Percentiles rank a stretch among this genome's conserved stretches.
phyloP scores from a whole-genome alignment of 2,888 invertebrate species.

The Eurytoma adleriae region DNA sequence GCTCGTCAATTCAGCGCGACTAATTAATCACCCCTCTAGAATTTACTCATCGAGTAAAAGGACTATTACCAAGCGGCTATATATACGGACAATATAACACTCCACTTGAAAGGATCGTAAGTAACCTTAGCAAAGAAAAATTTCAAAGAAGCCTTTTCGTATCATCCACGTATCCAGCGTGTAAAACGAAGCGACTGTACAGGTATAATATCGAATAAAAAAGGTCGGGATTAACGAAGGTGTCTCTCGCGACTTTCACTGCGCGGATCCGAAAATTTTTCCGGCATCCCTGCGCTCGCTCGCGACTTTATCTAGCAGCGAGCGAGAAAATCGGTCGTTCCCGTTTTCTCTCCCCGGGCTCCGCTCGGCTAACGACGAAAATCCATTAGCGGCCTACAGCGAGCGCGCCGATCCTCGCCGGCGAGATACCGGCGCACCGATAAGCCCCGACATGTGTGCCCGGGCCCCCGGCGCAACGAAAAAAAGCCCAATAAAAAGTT shows the following conservation, averaged over 20 bases:
- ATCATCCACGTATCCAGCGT: no score
- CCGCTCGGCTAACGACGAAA: conserved; percentile 46
- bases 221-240: no score
- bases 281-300: background rate
- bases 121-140: no score
- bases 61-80: no score
- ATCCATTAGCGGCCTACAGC: conserved; percentile 49
- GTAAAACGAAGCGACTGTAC: no score
- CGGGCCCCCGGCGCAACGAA: background rate
- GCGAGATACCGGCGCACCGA: conserved; percentile 5
- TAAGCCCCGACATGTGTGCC: conserved; percentile 6
- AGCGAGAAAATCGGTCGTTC: conserved; percentile 38
- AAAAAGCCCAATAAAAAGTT: conserved; percentile 11
- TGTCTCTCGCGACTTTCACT: background rate
- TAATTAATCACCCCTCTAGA: no score
- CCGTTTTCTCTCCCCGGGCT: conserved; percentile 29
- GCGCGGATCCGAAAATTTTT: background rate
- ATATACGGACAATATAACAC: no score
- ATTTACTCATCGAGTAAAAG: no score
- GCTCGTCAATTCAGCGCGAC: no score
- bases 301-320: conserved; percentile 29
- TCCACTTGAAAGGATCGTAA: no score
- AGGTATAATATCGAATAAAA: no score
- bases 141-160: no score
- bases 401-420: conserved; percentile 16